Evolutionary conservation across 2,113 vertebrate genomes (phyloP), one percentile per base, ranked within the genome.

Genomic region (Nerophis lumbriciformis): DNA sequence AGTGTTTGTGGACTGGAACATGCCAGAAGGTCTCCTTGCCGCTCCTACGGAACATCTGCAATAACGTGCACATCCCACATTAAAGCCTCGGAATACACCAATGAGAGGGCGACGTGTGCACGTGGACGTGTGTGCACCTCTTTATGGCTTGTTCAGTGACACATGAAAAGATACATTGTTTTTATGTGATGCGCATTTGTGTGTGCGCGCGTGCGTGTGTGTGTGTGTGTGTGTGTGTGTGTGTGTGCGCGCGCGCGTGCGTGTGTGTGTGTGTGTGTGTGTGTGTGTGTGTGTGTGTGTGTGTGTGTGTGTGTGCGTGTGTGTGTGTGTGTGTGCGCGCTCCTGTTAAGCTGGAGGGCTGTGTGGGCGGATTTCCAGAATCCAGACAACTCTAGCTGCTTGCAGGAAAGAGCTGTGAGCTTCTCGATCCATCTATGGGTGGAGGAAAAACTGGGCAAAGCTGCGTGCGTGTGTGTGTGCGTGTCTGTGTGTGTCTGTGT

Each of bases 41-140:
- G 28, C 28, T 28, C 28, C 28, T 3, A 28, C 68, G 74, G 66
- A 75, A 87, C 84, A 87, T 84, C 79, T 83, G 84, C 75, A 80
- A 53, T 61, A 76, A 69, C 36, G 63, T 66, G 39, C 61, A 67
- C 74, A 59, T 75, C 79, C 42, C 72, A 81, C 77, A 74, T 74
- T 48, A 0, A 80, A 53, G 57, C 65, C 65, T 71, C 58, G 68
- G 74, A 81, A 87, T 66, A 78, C 60, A 75, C 83, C 81, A 84
- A 79, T 83, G 67, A 61, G 47, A 58, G 37, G 65, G 50, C 48
- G 15, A 54, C 57, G 39, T 58, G 53, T 59, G 52, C 53, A 45
- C 60, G 68, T 68, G 35, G 53, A 73, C 51, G 52, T 60, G 70
- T 63, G 36, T 61, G 21, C 49, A 53, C 47, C 48, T 77, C 61